Evolutionary conservation across 2,888 invertebrate species (phyloP).

Genomic region (Linnaemya tessellans): DNA sequence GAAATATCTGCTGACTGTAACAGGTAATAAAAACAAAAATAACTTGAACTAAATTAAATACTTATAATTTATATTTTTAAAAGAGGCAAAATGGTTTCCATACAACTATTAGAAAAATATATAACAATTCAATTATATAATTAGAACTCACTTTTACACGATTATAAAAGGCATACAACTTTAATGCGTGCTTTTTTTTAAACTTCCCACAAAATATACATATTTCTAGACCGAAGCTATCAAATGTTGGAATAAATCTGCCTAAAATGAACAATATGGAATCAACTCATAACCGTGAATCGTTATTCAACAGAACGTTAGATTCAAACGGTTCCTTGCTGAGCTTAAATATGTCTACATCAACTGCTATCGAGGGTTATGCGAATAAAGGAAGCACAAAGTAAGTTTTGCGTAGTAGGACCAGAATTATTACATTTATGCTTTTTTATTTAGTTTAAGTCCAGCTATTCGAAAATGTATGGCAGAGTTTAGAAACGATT

Average conservation of each 20-base stretch:
- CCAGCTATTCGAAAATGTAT: slow-evolving; percentile 77
- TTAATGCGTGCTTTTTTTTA: too few relatives aligned
- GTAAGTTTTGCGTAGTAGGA: slow-evolving; percentile 5
- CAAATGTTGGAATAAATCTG: slow-evolving; percentile 62
- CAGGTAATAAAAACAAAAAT: slow-evolving; percentile 33
- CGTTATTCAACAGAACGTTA: slow-evolving; percentile 72
- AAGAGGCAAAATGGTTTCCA: too few relatives aligned
- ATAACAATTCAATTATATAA: too few relatives aligned
- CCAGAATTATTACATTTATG: too few relatives aligned
- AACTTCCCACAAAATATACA: not conserved
- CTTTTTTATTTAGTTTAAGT: slow-evolving; percentile 75
- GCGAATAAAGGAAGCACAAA: slow-evolving; percentile 20
- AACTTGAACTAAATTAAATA: too few relatives aligned
- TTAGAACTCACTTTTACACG: too few relatives aligned
- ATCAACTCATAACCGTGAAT: slow-evolving; percentile 66
- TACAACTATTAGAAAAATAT: too few relatives aligned
- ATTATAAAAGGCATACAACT: too few relatives aligned
- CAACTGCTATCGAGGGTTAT: slow-evolving; percentile 75
- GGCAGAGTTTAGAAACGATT: slow-evolving; percentile 73
- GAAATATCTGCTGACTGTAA: slow-evolving; percentile 71
- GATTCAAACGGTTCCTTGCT: slow-evolving; percentile 75
- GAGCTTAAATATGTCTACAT: slow-evolving; percentile 77
- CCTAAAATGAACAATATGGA: slow-evolving; percentile 59
- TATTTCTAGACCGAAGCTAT: slow-evolving; percentile 52
- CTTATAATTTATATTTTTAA: too few relatives aligned